These are phyloP conservation scores for Bovichtus variegatus DNA, from an alignment of 2,797 vertebrate species.

Conservation along the genomic window DNA sequence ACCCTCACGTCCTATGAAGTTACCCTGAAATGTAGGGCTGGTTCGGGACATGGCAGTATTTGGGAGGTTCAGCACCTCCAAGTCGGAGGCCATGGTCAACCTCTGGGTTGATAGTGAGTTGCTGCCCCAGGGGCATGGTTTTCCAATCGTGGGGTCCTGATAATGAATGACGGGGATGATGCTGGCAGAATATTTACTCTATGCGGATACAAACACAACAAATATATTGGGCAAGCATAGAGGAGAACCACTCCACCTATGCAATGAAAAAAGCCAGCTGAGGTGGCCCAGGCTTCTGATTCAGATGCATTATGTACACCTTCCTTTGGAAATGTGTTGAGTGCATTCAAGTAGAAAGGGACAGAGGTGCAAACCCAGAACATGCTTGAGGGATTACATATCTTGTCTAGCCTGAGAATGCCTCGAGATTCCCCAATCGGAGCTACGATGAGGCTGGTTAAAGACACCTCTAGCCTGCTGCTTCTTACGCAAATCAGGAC, in stretches of 20 bases:
- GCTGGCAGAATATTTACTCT: not conserved
- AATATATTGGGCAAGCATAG: not conserved
- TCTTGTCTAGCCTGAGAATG: not conserved
- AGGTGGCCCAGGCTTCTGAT: slow-evolving; percentile 2
- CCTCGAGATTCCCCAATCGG: not conserved
- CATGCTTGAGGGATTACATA: not conserved
- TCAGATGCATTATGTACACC: not conserved
- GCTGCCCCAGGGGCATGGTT: not conserved
- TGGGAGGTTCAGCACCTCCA: not conserved
- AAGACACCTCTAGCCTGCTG: not conserved
- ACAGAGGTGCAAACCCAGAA: not conserved
- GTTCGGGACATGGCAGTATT: not conserved
- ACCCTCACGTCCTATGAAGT: not conserved
- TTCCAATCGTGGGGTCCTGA: not conserved
- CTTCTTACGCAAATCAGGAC: not conserved
- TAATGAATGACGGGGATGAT: not conserved
- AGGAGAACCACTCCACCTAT: not conserved
- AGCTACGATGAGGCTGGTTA: not conserved
- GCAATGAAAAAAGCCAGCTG: not conserved
- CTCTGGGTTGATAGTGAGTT: not conserved
- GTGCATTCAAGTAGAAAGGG: not conserved
- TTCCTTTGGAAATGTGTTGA: not conserved
- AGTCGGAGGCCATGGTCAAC: not conserved
- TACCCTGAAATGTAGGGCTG: not conserved
- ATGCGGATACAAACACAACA: not conserved